Percentiles rank a stretch among this genome's conserved stretches.
Conservation (phyloP, 2,888 invertebrate species). For the Eupithecia exiguata region DNA sequence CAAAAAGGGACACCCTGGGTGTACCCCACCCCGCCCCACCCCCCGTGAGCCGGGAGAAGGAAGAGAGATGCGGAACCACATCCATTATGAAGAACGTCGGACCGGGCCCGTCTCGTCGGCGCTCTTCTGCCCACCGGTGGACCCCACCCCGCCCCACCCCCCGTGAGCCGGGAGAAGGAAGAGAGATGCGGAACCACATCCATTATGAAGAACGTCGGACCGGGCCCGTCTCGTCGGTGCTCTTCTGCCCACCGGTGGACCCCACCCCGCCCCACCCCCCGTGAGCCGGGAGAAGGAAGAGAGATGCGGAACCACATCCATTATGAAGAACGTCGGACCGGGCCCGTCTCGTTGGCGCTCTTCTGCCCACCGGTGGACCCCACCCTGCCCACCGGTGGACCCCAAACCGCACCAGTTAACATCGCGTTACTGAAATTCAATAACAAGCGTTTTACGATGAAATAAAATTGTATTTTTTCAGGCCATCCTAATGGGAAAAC, state of each 20-base stretch:
- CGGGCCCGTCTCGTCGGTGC: not conserved
- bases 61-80: not conserved
- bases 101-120: not conserved
- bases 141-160: no score
- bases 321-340: not conserved
- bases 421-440: slow-evolving; percentile 33
- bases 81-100: not conserved
- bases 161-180: no score
- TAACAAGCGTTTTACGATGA: slow-evolving; percentile 54
- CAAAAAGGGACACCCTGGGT: slow-evolving; percentile 5
- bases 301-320: not conserved
- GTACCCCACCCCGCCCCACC: no score
- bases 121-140: not conserved
- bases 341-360: not conserved
- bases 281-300: no score
- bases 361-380: not conserved
- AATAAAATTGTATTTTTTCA: slow-evolving; percentile 52
- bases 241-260: not conserved
- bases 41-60: no score
- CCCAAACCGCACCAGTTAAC: not conserved
- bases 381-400: not conserved
- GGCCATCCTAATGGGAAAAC: slow-evolving; percentile 49
- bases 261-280: no score
- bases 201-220: not conserved
- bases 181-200: not conserved